A percentile compares a stretch with the other conserved stretches of the same genome.
phyloP scores from a whole-genome alignment of 2,797 vertebrate genomes.

The Malurus leucopterus region DNA sequence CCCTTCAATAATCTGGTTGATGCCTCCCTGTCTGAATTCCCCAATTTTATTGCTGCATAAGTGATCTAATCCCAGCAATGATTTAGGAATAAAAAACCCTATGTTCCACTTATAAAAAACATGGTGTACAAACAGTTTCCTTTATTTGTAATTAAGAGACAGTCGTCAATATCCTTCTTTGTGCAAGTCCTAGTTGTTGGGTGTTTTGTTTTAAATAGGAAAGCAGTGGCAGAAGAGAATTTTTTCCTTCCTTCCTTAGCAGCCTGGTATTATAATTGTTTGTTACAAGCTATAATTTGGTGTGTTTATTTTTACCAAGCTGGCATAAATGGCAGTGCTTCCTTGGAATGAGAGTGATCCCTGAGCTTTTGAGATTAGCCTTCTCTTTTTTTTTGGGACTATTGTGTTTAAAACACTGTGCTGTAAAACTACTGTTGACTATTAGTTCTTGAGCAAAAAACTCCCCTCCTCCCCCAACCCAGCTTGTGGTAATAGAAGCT shows the following conservation, averaged over 20 bases:
- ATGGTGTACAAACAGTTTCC: background rate
- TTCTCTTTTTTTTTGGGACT: background rate
- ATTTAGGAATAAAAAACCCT: background rate
- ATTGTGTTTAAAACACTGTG: background rate
- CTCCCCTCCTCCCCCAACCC: accelerated
- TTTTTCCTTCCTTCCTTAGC: background rate
- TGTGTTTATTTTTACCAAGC: background rate
- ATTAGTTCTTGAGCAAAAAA: background rate
- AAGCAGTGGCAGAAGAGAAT: background rate
- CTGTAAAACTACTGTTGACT: background rate
- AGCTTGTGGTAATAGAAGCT: background rate
- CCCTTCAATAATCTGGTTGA: background rate
- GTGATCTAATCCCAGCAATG: background rate
- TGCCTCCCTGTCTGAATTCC: background rate
- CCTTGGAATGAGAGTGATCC: background rate
- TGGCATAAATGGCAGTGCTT: background rate
- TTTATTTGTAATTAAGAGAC: background rate
- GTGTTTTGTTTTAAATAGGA: background rate
- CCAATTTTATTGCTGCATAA: background rate
- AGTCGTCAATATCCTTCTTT: background rate
- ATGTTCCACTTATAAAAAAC: background rate
- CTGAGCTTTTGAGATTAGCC: background rate
- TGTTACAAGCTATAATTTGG: background rate
- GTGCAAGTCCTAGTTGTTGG: background rate
- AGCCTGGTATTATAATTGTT: background rate